Evolutionary conservation across 1,140 invertebrate species (phyloP).

Genomic region (Meteorus sp.): DNA sequence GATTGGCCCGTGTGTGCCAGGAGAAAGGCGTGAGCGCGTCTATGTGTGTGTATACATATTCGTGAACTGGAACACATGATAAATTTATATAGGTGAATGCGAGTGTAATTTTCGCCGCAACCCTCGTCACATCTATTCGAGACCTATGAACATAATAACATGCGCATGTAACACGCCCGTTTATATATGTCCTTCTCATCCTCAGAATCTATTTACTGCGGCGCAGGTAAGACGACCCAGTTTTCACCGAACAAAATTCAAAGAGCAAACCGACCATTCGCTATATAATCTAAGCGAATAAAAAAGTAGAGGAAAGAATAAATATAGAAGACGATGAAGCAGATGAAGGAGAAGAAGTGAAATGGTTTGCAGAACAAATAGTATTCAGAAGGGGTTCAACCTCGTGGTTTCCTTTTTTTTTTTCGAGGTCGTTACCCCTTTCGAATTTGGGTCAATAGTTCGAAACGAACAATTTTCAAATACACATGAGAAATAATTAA

Average conservation of each 20-base stretch:
- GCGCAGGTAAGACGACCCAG: constrained; percentile 21
- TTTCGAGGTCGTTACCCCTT: constrained; percentile 22
- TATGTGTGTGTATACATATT: neutral
- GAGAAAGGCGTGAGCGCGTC: neutral
- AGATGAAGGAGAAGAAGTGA: no score
- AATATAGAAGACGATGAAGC: no score
- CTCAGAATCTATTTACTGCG: constrained; percentile 6
- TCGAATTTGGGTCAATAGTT: constrained; percentile 20
- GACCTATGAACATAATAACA: neutral
- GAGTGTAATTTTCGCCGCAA: constrained; percentile 18
- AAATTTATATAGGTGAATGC: constrained; percentile 20
- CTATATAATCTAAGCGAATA: constrained; percentile 5
- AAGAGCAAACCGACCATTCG: constrained; percentile 18
- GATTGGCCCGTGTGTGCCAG: neutral
- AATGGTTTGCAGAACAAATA: constrained; percentile 14
- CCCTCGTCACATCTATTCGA: constrained; percentile 13
- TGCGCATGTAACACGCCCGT: neutral
- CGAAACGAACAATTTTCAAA: neutral
- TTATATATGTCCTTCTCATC: constrained; percentile 2
- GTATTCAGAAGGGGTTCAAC: constrained; percentile 17
- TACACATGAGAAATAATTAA: neutral
- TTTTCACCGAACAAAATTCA: constrained; percentile 19
- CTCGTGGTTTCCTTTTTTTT: constrained; percentile 9
- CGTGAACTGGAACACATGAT: neutral
- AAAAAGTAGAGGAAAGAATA: constrained; percentile 11